Conservation (phyloP, 2,113 vertebrate genomes). For the Suricata suricatta region DNA sequence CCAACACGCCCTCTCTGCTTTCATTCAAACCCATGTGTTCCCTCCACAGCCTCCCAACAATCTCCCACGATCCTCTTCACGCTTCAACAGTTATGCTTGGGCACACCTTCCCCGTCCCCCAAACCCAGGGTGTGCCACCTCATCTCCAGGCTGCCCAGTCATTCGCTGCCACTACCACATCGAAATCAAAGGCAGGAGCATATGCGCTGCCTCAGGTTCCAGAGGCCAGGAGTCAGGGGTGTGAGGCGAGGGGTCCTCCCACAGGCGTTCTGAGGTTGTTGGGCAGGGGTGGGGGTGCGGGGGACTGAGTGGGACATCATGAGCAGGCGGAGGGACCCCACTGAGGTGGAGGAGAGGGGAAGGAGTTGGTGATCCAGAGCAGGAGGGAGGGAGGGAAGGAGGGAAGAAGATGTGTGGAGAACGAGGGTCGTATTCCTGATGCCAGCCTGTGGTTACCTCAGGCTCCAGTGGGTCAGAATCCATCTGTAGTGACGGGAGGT, state of each 20-base stretch:
- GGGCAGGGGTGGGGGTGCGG: neutral
- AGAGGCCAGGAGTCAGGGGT: neutral
- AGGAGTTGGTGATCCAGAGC: too few species aligned
- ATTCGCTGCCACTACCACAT: neutral
- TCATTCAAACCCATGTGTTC: neutral
- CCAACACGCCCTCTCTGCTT: neutral
- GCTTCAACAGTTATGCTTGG: accelerated
- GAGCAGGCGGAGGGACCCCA: neutral
- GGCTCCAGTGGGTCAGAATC: neutral
- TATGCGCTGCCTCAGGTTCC: too few species aligned
- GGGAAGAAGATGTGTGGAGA: neutral
- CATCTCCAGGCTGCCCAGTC: neutral
- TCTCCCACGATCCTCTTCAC: neutral
- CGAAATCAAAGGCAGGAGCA: neutral
- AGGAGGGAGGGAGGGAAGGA: neutral
- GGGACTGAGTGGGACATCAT: accelerated
- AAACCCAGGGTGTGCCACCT: too few species aligned
- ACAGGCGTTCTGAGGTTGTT: neutral
- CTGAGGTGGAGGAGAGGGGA: neutral
- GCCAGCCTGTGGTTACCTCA: neutral
- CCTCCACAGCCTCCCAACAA: neutral
- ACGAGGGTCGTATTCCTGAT: accelerated
- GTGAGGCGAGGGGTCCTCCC: too few species aligned
- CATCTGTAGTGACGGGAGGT: neutral
- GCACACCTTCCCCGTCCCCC: neutral